Evolutionary conservation across 1,140 invertebrate species (phyloP).

Genomic region (Ooceraea biroi): DNA sequence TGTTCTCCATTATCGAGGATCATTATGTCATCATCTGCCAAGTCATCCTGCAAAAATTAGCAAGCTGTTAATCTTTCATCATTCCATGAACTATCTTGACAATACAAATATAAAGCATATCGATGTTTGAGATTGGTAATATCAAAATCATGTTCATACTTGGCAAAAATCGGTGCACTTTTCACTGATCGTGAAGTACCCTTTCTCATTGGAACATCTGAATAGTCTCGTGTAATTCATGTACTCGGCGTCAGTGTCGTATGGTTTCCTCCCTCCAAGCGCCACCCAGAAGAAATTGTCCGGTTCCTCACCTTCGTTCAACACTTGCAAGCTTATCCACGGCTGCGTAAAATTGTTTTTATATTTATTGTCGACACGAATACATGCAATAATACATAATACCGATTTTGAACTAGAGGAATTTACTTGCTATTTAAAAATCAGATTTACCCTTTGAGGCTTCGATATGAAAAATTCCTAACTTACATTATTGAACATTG

Average conservation of each 20-base stretch:
- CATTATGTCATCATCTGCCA: conserved; percentile 99
- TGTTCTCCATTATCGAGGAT: conserved; percentile 99
- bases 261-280: conserved; percentile 96
- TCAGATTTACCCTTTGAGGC: background rate
- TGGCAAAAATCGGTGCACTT: conserved; percentile 99
- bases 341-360: conserved; percentile 84
- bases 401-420: background rate
- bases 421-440: background rate
- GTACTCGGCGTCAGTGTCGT: conserved; percentile 96
- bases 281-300: conserved; percentile 99
- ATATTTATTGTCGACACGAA: conserved; percentile 26
- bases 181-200: conserved; percentile 99
- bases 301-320: conserved; percentile 99
- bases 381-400: background rate
- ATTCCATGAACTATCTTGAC: too few species aligned
- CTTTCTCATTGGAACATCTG: conserved; percentile 99
- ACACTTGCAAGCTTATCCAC: conserved; percentile 94
- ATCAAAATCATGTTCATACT: conserved; percentile 87
- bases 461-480: background rate
- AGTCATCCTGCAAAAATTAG: conserved; percentile 92
- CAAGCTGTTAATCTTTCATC: conserved; percentile 35
- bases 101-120: too few species aligned
- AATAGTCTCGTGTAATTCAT: conserved; percentile 98
- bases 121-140: background rate
- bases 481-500: conserved; percentile 95